Percentiles rank a stretch among this genome's conserved stretches.
Evolutionary conservation across 1,140 invertebrate species (phyloP).

Genomic region (Aleiodes sp.): DNA sequence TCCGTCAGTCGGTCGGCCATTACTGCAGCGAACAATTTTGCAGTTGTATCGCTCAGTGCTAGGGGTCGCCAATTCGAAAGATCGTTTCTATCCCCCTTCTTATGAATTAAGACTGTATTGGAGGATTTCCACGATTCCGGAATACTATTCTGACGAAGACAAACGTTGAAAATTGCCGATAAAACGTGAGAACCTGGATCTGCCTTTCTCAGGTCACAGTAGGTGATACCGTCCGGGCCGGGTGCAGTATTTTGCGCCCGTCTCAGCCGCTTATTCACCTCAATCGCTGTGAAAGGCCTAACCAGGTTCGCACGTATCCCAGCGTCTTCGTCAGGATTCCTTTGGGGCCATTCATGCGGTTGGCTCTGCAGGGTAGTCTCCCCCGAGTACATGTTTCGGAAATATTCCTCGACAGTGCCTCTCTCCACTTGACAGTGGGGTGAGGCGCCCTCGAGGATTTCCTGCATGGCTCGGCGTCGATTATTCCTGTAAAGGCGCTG

Average conservation of each 20-base stretch:
- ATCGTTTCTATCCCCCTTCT: conserved; percentile 34
- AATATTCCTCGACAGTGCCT: neutral
- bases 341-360: neutral
- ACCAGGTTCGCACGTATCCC: neutral
- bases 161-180: neutral
- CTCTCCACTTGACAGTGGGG: neutral
- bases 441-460: neutral
- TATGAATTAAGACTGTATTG: conserved; percentile 34
- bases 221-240: neutral
- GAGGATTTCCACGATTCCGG: neutral
- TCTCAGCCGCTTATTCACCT: neutral
- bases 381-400: neutral
- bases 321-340: neutral
- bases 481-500: neutral
- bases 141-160: neutral
- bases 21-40: conserved; percentile 20
- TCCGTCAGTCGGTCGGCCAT: conserved; percentile 1
- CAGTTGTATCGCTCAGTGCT: conserved; percentile 36
- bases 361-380: neutral
- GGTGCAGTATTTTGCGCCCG: neutral
- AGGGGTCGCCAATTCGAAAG: conserved; percentile 49
- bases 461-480: neutral
- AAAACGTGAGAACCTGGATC: neutral
- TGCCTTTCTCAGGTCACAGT: neutral
- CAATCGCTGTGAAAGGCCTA: neutral